Evolutionary conservation across 30 jellyfish, hydroid and myxozoan species (phyloP).

Genomic region (Aurelia sp.): DNA sequence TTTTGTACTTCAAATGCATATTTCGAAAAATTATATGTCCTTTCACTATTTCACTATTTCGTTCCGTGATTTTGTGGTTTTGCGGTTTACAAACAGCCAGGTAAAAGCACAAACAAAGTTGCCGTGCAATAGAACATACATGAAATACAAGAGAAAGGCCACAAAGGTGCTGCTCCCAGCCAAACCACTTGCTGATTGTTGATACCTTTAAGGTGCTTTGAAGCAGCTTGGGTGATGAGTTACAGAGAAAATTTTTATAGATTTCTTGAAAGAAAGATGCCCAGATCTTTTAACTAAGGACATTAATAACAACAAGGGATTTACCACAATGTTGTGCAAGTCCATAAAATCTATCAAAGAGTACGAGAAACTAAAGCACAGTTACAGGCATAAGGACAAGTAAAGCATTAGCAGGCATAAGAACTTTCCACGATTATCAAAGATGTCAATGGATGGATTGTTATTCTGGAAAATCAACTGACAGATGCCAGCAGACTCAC

Average conservation of each 20-base stretch:
- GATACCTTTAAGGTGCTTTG: neutral
- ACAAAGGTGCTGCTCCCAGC: neutral
- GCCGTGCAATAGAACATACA: neutral
- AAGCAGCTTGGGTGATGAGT: neutral
- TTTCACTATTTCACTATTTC: too few relatives aligned
- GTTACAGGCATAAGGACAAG: neutral
- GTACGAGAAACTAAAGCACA: neutral
- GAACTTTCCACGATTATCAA: neutral
- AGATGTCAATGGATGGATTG: neutral
- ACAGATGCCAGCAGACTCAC: neutral
- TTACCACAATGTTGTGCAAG: neutral
- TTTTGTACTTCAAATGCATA: too few relatives aligned
- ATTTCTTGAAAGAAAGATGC: conserved; percentile 11
- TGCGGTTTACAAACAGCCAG: too few relatives aligned
- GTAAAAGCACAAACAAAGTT: too few relatives aligned
- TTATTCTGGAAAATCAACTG: neutral
- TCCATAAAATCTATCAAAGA: neutral
- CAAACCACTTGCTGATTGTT: neutral
- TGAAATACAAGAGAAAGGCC: neutral
- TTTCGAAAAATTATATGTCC: too few relatives aligned
- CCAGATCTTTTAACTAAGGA: neutral
- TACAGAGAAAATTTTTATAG: neutral
- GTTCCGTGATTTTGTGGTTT: too few relatives aligned
- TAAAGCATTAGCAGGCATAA: neutral
- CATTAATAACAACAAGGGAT: neutral